A percentile compares a stretch with the other conserved stretches of the same genome.
Conservation (phyloP, 92 coral and sea anemone genomes). For the Phymanthus crucifer region DNA sequence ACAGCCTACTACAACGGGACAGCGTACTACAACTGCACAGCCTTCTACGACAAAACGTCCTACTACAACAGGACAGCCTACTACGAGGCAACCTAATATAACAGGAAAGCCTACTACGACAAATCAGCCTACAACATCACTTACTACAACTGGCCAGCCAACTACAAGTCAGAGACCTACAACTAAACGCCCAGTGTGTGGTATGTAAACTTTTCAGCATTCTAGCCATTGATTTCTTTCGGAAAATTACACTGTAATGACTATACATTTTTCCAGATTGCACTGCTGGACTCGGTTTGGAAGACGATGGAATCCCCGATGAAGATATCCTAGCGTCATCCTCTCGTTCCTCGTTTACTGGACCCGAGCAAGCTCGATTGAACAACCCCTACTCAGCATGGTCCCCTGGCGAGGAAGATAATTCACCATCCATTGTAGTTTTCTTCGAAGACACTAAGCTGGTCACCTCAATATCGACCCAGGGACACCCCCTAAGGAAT, state of each 20-base stretch:
- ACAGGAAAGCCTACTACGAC: slow-evolving; percentile 26
- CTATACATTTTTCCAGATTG: slow-evolving; percentile 36
- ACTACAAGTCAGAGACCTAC: slow-evolving; percentile 22
- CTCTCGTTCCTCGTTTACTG: slow-evolving; percentile 29
- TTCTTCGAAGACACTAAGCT: slow-evolving; percentile 39
- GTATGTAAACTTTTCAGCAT: slow-evolving; percentile 3
- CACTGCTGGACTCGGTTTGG: slow-evolving; percentile 55
- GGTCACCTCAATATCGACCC: slow-evolving; percentile 61
- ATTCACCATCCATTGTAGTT: slow-evolving; percentile 37
- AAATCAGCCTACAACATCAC: slow-evolving; percentile 27
- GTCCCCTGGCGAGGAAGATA: slow-evolving; percentile 40
- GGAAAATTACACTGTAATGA: neutral
- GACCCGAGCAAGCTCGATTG: slow-evolving; percentile 49
- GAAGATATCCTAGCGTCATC: slow-evolving; percentile 51
- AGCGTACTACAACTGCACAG: slow-evolving; percentile 22
- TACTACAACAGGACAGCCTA: slow-evolving; percentile 31
- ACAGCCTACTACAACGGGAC: slow-evolving; percentile 24
- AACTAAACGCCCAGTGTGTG: slow-evolving; percentile 28
- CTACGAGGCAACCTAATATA: slow-evolving; percentile 32
- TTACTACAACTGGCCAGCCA: slow-evolving; percentile 24
- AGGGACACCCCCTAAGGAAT: slow-evolving; percentile 54
- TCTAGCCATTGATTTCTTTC: neutral
- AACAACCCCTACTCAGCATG: slow-evolving; percentile 53
- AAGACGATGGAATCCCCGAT: slow-evolving; percentile 33
- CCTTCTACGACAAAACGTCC: slow-evolving; percentile 36